Conservation (phyloP, 2,113 vertebrate species). For the Ibidorhyncha struthersii region DNA sequence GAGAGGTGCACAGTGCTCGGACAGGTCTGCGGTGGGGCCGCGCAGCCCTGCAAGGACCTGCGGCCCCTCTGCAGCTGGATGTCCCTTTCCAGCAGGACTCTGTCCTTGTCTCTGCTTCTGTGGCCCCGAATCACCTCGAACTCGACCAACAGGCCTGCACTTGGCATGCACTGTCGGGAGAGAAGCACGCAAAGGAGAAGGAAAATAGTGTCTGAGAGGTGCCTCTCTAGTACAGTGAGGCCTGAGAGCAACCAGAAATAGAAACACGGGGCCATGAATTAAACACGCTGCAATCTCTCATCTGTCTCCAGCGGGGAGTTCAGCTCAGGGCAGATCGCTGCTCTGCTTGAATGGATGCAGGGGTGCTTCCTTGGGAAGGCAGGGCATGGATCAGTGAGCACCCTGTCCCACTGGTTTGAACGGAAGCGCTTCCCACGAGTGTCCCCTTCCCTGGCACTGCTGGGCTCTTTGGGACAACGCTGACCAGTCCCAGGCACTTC, state of each 20-base stretch:
- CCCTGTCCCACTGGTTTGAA: not conserved
- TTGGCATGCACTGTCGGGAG: rapidly evolving
- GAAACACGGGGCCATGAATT: constrained; percentile 33
- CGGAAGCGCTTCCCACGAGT: rapidly evolving
- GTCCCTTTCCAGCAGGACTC: not conserved
- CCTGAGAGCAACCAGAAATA: constrained; percentile 48
- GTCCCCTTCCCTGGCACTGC: not conserved
- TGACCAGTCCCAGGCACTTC: not conserved
- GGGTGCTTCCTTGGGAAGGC: not conserved
- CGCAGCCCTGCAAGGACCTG: not conserved
- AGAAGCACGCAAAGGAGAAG: not conserved
- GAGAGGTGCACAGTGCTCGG: not conserved
- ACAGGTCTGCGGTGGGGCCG: not conserved
- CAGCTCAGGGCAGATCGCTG: not conserved
- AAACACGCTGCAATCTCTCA: constrained; percentile 22
- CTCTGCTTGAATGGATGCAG: not conserved
- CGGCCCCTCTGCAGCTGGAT: not conserved
- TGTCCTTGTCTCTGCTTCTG: not conserved
- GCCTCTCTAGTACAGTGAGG: not conserved
- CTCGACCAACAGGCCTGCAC: rapidly evolving
- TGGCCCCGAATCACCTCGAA: not conserved
- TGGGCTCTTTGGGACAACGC: not conserved
- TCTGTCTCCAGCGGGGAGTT: not conserved
- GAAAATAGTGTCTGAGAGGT: not conserved
- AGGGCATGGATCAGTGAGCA: not conserved